Percentiles rank a stretch among this genome's conserved stretches.
phyloP scores from a whole-genome alignment of 1,140 invertebrate genomes.

The Pseudomyrmex sp. region DNA sequence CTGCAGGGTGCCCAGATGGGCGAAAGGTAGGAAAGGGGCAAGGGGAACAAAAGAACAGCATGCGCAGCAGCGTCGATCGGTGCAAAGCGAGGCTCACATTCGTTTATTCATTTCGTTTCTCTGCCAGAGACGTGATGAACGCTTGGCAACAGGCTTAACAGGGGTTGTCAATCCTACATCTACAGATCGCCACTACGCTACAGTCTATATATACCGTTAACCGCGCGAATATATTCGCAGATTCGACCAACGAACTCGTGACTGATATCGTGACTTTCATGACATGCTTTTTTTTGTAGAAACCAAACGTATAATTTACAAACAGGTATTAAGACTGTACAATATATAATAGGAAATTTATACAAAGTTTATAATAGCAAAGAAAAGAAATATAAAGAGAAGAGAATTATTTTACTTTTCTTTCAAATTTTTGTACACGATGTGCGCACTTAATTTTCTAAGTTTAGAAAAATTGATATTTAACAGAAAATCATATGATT shows the following conservation, averaged over 20 bases:
- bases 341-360: too few species aligned
- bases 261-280: background rate
- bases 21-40: constrained; percentile 1
- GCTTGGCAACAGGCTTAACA: constrained; percentile 75
- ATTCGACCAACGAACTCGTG: background rate
- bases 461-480: too few species aligned
- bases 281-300: too few species aligned
- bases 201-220: background rate
- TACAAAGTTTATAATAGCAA: too few species aligned
- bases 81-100: constrained; percentile 55
- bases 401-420: too few species aligned
- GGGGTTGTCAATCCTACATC: constrained; percentile 68
- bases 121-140: constrained; percentile 59
- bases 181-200: background rate
- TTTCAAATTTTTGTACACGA: too few species aligned
- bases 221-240: background rate
- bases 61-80: constrained; percentile 61
- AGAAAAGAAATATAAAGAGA: too few species aligned
- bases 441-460: too few species aligned
- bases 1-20: constrained; percentile 23
- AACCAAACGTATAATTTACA: too few species aligned
- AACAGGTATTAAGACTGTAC: too few species aligned
- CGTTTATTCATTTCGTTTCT: constrained; percentile 9
- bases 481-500: background rate
- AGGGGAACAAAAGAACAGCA: constrained; percentile 54